These are phyloP conservation scores for Pogonocherus hispidulus DNA, from an alignment of 2,888 invertebrate genomes.

Conservation along the genomic window DNA sequence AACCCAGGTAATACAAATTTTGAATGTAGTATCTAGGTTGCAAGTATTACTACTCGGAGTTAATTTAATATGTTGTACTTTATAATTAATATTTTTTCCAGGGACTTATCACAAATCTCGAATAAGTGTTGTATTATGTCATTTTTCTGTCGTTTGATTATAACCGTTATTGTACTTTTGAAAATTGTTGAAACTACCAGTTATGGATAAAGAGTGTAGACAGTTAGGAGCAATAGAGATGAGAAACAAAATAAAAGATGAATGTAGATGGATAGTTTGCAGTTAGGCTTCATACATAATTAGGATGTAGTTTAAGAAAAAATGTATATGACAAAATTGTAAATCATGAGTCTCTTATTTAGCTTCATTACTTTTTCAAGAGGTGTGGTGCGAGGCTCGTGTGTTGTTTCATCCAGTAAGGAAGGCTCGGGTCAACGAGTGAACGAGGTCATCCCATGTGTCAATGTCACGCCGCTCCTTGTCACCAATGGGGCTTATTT, in stretches of 20 bases:
- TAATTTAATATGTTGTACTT: no score
- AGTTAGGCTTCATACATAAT: slow-evolving; percentile 8
- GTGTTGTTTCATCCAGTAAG: slow-evolving; percentile 38
- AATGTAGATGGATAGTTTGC: slow-evolving; percentile 5
- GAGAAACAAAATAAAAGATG: neutral
- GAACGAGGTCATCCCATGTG: slow-evolving; percentile 29
- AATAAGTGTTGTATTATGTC: no score
- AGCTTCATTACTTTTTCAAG: slow-evolving; percentile 65
- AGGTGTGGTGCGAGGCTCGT: slow-evolving; percentile 51
- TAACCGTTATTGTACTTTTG: no score
- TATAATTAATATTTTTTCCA: no score
- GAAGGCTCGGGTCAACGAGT: slow-evolving; percentile 18
- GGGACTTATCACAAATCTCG: no score
- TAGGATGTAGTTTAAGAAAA: slow-evolving; percentile 6
- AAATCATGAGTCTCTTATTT: slow-evolving; percentile 62
- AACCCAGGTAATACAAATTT: no score
- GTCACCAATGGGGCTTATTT: slow-evolving; percentile 63
- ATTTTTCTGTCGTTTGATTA: no score
- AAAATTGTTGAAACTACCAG: no score
- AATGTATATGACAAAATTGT: slow-evolving; percentile 30
- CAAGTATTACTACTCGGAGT: no score
- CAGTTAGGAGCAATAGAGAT: no score
- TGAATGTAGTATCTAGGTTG: no score
- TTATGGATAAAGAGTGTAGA: no score
- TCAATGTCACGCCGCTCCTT: slow-evolving; percentile 44